Evolutionary conservation across 2,113 vertebrate genomes (phyloP).

Genomic region (Blennius ocellaris): DNA sequence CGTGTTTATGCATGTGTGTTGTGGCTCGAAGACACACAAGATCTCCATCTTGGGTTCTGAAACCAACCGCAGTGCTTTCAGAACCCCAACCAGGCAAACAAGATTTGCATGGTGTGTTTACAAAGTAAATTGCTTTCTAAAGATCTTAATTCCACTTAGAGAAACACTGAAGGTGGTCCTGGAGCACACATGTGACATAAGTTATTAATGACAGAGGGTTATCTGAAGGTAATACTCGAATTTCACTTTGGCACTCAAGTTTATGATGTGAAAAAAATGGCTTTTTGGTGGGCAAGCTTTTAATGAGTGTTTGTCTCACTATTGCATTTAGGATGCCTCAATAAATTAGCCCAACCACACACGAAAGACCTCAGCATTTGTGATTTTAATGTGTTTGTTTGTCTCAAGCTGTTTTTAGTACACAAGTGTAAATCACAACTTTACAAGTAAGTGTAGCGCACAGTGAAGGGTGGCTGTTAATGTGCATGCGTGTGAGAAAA

Average conservation of each 20-base stretch:
- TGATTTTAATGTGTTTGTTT: constrained; percentile 74
- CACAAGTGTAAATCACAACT: constrained; percentile 73
- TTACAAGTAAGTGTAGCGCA: constrained; percentile 67
- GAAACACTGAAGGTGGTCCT: constrained; percentile 52
- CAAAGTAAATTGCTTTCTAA: constrained; percentile 71
- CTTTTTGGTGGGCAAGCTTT: constrained; percentile 22
- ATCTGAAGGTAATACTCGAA: constrained; percentile 8
- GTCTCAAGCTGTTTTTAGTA: constrained; percentile 74
- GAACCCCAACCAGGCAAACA: constrained; percentile 69
- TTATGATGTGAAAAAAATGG: constrained; percentile 17
- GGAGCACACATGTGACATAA: constrained; percentile 3
- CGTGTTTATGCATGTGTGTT: constrained; percentile 42
- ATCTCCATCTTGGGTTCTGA: constrained; percentile 40
- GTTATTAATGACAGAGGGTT: not conserved
- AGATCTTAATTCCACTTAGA: constrained; percentile 61
- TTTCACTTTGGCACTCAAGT: constrained; percentile 19
- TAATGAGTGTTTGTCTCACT: constrained; percentile 22
- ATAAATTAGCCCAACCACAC: constrained; percentile 49
- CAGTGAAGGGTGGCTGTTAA: constrained; percentile 45
- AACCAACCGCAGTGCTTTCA: constrained; percentile 36
- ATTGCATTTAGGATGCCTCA: constrained; percentile 37
- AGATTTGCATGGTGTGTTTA: constrained; percentile 76
- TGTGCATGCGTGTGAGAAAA: constrained; percentile 48
- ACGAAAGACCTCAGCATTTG: constrained; percentile 60
- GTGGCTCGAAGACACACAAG: constrained; percentile 49